Percentiles rank a stretch among this genome's conserved stretches.
phyloP scores from a whole-genome alignment of 2,113 vertebrate genomes.

The Protobothrops flavoviridis region DNA sequence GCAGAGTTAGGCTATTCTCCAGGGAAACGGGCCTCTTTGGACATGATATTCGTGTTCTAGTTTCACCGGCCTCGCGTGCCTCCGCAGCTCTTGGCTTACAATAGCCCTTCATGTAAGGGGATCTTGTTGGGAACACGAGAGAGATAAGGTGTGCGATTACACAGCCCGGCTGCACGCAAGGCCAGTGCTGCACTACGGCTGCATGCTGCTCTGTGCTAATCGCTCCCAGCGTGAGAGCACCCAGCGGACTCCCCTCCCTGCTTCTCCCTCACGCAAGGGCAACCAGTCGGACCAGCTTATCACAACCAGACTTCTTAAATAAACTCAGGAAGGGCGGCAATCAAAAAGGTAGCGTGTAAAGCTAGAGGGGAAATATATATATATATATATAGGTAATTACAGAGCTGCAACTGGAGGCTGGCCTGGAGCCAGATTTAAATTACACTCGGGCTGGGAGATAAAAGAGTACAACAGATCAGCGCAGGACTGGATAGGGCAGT shows the following conservation, averaged over 20 bases:
- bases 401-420: slow-evolving; percentile 52
- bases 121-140: neutral
- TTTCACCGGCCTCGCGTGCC: accelerated
- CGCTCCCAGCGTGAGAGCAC: slow-evolving; percentile 46
- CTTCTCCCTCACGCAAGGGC: slow-evolving; percentile 69
- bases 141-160: slow-evolving; percentile 10
- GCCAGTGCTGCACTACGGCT: neutral
- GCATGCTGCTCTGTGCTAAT: slow-evolving; percentile 46
- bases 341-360: slow-evolving; percentile 63
- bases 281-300: slow-evolving; percentile 77
- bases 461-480: slow-evolving; percentile 56
- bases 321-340: slow-evolving; percentile 74
- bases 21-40: neutral
- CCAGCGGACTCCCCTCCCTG: slow-evolving; percentile 60
- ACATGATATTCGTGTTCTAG: accelerated
- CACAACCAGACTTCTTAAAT: slow-evolving; percentile 66
- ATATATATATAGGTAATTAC: slow-evolving; percentile 39
- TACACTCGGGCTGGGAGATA: slow-evolving; percentile 67
- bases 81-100: neutral
- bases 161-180: neutral
- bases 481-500: slow-evolving; percentile 37
- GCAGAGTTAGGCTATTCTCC: neutral
- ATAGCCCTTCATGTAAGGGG: neutral
- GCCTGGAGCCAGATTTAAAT: slow-evolving; percentile 69
- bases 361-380: slow-evolving; percentile 10